Evolutionary conservation across 2,888 invertebrate species (phyloP).

Genomic region (Caprella mutica): DNA sequence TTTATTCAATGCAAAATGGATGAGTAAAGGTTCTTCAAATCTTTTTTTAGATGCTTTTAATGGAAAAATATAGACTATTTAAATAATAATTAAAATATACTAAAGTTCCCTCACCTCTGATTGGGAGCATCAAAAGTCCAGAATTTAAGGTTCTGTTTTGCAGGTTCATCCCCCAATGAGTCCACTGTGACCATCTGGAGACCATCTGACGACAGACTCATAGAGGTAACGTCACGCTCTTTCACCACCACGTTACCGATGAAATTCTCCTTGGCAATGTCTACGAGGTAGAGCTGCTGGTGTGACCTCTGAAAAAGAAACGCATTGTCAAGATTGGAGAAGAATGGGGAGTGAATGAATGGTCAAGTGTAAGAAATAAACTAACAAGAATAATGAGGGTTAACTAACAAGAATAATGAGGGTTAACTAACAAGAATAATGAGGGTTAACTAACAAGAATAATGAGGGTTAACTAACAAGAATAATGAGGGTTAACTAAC

Average conservation of each 20-base stretch:
- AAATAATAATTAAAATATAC: not conserved
- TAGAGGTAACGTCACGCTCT: not conserved
- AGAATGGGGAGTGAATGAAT: too few relatives aligned
- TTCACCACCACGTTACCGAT: not conserved
- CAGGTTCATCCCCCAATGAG: not conserved
- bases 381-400: too few relatives aligned
- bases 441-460: too few relatives aligned
- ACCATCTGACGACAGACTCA: too few relatives aligned
- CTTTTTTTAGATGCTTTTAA: too few relatives aligned
- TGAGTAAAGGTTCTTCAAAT: too few relatives aligned
- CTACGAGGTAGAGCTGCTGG: conserved; percentile 1
- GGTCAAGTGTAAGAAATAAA: too few relatives aligned
- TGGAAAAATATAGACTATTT: not conserved
- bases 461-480: too few relatives aligned
- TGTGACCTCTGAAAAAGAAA: not conserved
- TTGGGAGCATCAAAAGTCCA: not conserved
- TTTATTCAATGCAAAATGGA: too few relatives aligned
- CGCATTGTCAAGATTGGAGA: not conserved
- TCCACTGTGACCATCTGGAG: conserved; percentile 4
- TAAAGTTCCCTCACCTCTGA: not conserved
- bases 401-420: too few relatives aligned
- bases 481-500: too few relatives aligned
- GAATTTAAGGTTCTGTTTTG: not conserved
- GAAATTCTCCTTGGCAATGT: conserved; percentile 6
- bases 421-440: too few relatives aligned